phyloP scores from a whole-genome alignment of 2,888 invertebrate genomes.

The Ceraclea dissimilis region DNA sequence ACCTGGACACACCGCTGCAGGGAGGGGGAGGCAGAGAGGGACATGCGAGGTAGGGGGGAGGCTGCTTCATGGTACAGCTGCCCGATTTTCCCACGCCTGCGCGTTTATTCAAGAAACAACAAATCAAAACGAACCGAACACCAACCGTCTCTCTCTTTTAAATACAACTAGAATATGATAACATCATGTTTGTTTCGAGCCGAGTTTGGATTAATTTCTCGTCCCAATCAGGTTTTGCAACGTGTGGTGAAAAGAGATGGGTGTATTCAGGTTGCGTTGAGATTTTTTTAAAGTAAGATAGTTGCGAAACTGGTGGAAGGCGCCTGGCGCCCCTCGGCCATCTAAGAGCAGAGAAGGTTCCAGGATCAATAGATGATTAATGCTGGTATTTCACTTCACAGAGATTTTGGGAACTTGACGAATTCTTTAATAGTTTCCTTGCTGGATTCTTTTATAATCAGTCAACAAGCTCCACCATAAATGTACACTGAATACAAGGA shows the following conservation, averaged over 20 bases:
- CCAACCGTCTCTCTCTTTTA: neutral
- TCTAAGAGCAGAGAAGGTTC: neutral
- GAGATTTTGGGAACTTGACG: too few relatives aligned
- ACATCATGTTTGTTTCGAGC: neutral
- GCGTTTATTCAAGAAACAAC: slow-evolving; percentile 1
- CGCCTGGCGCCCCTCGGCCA: slow-evolving; percentile 11
- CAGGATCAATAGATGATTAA: neutral
- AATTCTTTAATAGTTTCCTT: too few relatives aligned
- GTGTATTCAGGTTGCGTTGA: neutral
- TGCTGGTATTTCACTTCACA: too few relatives aligned
- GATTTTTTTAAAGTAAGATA: neutral
- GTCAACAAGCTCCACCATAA: too few relatives aligned
- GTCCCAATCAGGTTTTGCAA: neutral
- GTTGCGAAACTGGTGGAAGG: slow-evolving; percentile 21
- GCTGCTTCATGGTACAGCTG: slow-evolving; percentile 20
- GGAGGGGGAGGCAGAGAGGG: slow-evolving; percentile 3
- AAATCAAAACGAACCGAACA: neutral
- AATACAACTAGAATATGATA: neutral
- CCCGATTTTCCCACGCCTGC: slow-evolving; percentile 24
- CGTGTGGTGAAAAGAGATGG: neutral
- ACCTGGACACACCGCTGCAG: neutral
- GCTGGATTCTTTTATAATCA: too few relatives aligned
- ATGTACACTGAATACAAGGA: too few relatives aligned
- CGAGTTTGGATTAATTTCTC: neutral
- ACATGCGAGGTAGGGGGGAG: slow-evolving; percentile 9